Base-by-base conservation (phyloP, 1,140 invertebrate species). In the Hesperophylax magnus region DNA sequence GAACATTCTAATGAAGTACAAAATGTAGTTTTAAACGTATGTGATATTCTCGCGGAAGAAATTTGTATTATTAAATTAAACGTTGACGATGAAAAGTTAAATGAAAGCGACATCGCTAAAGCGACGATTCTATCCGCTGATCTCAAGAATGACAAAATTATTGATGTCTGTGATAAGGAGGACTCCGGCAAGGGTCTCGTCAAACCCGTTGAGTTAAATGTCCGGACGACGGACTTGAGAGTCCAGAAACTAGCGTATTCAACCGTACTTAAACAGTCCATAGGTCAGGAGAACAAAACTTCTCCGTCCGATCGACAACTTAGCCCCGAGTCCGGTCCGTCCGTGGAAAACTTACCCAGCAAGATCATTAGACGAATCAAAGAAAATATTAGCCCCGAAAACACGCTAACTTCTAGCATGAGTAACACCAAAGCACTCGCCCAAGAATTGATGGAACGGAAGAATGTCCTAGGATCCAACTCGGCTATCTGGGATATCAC, bases 301-400 rank as follows among this genome's bases (percentile, higher is more conserved):
- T 77, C 77, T 6, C 79, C 82, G 86, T 63, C 87, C 87, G 20
- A 89, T 87, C 60, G 69, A 78, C 88, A 87, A 76, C 82, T 69
- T 7, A 89, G 88, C 78, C 87, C 88, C 0, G 88, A 89, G 20
- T 83, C 85, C 0, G 88, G 87, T 6, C 87, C 88, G 7, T 81
- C 88, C 0, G 86, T 89, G 8, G 88, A 90, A 18, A 90, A 90
- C 83, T 81, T 90, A 34, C 88, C 89, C 0, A 88, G 84, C 52
- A 90, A 89, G 84, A 86, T 90, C 6, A 89, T 90, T 15, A 77
- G 87, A 78, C 87, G 88, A 1, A 90, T 90, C 22, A 90, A 90
- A 85, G 89, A 90, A 77, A 90, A 90, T 76, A 88, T 90, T 2
- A 90, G 89, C 69, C 89, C 89, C 1, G 89, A 90, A 79, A 90